phyloP scores from a whole-genome alignment of 2,113 vertebrate genomes.

The Macaca fascicularis region DNA sequence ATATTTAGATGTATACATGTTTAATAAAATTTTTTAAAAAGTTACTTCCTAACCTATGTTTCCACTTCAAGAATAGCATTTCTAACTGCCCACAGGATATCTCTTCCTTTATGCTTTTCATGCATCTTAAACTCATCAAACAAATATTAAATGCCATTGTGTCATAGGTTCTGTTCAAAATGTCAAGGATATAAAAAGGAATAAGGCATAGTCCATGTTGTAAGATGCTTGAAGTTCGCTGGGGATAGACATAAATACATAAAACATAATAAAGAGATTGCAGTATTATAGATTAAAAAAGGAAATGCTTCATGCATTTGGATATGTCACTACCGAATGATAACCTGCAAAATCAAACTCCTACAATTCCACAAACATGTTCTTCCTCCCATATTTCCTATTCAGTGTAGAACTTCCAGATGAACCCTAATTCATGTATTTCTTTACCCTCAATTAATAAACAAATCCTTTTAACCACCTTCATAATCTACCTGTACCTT shows the following conservation, averaged over 20 bases:
- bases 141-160: background rate
- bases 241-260: background rate
- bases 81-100: background rate
- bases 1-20: background rate
- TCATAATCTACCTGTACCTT: background rate
- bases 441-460: background rate
- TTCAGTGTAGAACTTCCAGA: background rate
- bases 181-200: background rate
- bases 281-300: background rate
- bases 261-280: background rate
- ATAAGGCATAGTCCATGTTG: background rate
- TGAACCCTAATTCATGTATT: background rate
- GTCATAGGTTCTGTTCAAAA: background rate
- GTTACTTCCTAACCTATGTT: background rate
- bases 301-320: background rate
- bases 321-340: background rate
- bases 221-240: background rate
- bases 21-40: background rate
- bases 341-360: background rate
- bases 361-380: background rate
- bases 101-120: background rate
- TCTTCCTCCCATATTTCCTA: background rate
- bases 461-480: background rate
- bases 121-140: background rate
- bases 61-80: background rate